phyloP scores from a whole-genome alignment of 2,797 vertebrate genomes.

The Brotula barbata region DNA sequence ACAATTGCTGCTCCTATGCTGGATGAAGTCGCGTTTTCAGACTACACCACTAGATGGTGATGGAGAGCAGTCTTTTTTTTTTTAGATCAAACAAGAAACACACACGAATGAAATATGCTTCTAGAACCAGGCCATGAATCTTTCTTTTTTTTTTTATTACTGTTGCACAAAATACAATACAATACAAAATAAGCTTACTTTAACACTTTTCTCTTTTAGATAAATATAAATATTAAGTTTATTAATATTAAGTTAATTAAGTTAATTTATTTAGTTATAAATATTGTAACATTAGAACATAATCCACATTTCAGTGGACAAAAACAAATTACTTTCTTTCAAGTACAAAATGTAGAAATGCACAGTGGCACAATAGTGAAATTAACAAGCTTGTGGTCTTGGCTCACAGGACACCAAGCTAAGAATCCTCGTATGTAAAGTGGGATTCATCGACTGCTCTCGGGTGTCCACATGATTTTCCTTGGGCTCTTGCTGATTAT shows the following conservation, averaged over 20 bases:
- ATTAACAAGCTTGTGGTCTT: neutral
- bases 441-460: neutral
- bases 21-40: neutral
- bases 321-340: constrained; percentile 28
- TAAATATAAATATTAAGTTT: constrained; percentile 36
- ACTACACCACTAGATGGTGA: constrained; percentile 23
- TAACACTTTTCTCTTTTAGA: constrained; percentile 14
- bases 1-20: neutral
- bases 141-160: constrained; percentile 12
- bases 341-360: constrained; percentile 50
- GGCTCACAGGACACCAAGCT: neutral
- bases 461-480: neutral
- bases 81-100: too few relatives aligned
- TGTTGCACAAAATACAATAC: too few relatives aligned
- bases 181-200: too few relatives aligned
- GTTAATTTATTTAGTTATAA: constrained; percentile 39
- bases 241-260: constrained; percentile 2
- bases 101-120: too few relatives aligned
- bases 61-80: neutral
- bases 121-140: too few relatives aligned
- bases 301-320: neutral
- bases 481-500: constrained; percentile 1
- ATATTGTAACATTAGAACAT: constrained; percentile 35
- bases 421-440: neutral
- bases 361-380: constrained; percentile 16